Evolutionary conservation across 2,113 vertebrate species (phyloP).

Genomic region (Gobio gobio): DNA sequence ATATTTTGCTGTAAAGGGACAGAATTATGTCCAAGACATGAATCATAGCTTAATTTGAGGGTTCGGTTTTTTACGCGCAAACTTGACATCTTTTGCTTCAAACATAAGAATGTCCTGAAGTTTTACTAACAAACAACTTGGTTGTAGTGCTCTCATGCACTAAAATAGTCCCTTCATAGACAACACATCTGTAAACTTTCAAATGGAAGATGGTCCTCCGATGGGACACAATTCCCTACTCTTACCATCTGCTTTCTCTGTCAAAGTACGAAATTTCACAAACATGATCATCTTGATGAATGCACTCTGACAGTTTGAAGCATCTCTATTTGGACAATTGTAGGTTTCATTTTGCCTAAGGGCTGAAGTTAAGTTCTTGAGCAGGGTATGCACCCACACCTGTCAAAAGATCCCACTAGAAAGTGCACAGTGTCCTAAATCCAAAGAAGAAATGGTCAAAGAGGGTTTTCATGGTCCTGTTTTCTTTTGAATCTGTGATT

Average conservation of each 20-base stretch:
- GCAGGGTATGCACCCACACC: neutral
- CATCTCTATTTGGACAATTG: neutral
- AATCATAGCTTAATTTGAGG: neutral
- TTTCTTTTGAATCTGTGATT: neutral
- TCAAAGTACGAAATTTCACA: neutral
- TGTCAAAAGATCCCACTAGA: constrained; percentile 15
- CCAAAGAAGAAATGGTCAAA: too few relatives aligned
- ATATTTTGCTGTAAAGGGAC: neutral
- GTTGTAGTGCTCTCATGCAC: neutral
- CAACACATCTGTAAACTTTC: neutral
- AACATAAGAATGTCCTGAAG: neutral
- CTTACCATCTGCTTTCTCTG: neutral
- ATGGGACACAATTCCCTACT: neutral
- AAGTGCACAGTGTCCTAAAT: neutral
- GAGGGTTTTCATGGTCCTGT: neutral
- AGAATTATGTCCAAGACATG: neutral
- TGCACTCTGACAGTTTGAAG: neutral
- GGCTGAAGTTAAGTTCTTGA: neutral
- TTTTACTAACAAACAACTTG: neutral
- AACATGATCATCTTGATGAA: neutral
- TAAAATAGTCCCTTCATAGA: too few relatives aligned
- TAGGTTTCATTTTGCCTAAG: neutral
- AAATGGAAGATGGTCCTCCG: neutral
- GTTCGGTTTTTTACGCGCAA: neutral
- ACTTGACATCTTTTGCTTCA: neutral